Conservation (phyloP, 2,113 vertebrate species). For the Alethe diademata region DNA sequence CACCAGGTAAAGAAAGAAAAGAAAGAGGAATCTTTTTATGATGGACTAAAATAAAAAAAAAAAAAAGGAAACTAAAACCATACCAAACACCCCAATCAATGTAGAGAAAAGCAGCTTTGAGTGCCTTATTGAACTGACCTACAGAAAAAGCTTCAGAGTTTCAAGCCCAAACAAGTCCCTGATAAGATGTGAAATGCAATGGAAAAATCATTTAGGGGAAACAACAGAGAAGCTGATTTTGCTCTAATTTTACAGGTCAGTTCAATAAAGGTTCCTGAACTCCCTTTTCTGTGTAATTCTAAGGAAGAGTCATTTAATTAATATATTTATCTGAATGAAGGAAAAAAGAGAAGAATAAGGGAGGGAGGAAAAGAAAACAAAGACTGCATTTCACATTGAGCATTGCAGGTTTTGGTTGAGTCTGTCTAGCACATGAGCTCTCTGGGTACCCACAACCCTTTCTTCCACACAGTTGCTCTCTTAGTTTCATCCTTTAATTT, state of each 20-base stretch:
- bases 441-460: neutral
- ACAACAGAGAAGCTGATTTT: constrained; percentile 64
- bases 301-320: constrained; percentile 60
- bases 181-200: constrained; percentile 69
- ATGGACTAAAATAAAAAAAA: neutral
- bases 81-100: constrained; percentile 49
- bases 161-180: constrained; percentile 56
- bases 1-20: neutral
- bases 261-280: constrained; percentile 61
- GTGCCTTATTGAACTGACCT: constrained; percentile 66
- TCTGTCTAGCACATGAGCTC: neutral
- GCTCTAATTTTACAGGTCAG: constrained; percentile 50
- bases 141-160: constrained; percentile 52
- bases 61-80: neutral
- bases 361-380: constrained; percentile 26
- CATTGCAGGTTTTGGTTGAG: neutral
- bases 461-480: neutral
- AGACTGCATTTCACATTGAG: neutral
- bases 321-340: constrained; percentile 46
- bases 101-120: constrained; percentile 55
- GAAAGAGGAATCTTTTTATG: neutral
- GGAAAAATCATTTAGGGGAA: constrained; percentile 66
- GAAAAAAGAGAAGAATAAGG: neutral
- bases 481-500: constrained; percentile 18
- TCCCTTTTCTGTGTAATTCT: constrained; percentile 49